Base-by-base conservation (phyloP, 2,888 invertebrate species). In the Athalia cordata region DNA sequence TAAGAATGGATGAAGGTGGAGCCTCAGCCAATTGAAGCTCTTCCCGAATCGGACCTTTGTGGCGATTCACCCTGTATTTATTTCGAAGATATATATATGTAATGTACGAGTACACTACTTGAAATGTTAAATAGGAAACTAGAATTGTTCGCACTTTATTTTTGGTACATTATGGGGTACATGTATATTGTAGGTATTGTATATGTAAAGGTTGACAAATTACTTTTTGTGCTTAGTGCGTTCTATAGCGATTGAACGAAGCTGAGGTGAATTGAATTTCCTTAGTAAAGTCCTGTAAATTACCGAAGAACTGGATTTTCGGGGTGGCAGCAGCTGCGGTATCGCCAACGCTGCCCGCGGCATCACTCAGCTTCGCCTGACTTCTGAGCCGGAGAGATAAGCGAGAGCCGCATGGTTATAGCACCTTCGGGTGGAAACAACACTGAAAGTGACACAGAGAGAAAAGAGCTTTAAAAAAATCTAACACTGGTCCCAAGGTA, bases 271-370 rank as follows among this genome's bases (percentile, higher is more conserved):
- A 55, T 68, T 68, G 47, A 5, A 15, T 59, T 59, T 72, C 57
- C 57, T 29, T 29, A 59, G 72, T 72, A 59, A 59, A 59, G 70
- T 59, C 57, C 59, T 72, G 59, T 47, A 59, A 72, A 72, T 72
- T 72, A 72, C 59, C 59, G 15, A 72, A 15, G 68, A 15, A 68
- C 68, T 47, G 68, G 68, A 50, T 50, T 52, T 29, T 29, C 29
- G 52, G 68, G n/a, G 65, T 5, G 9, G 8, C 61, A 45, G 45
- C 4, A 6, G 29, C 52, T 4, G 52, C 50, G 67, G 3, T 43
- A n/a, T 52, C 52, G 55, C 50, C 52, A 43, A 52, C 52, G 29
- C 29, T 2, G 29, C 29, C 29, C 29, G 13, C 15, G 59, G 7
- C 45, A 45, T n/a, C 43, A 13, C 52, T 68, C 68, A 15, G 29